Base-by-base conservation (phyloP, 2,888 invertebrate species). In the Uropetala carovei region DNA sequence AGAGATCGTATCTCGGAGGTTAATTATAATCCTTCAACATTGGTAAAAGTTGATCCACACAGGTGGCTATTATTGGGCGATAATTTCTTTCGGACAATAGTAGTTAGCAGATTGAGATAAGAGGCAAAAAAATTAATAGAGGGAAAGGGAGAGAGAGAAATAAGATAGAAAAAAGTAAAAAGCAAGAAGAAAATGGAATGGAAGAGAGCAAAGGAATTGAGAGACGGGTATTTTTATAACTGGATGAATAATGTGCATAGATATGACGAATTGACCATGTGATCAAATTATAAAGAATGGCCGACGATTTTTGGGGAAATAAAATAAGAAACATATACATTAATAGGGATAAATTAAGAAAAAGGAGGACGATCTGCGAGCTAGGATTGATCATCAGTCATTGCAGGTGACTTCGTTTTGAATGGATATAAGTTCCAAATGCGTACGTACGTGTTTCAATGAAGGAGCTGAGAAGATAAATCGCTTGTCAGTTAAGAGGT, bases 41-140 rank as follows among this genome's bases (percentile, higher is more conserved):
- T 59, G n/a, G 86, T 14, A n/a, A n/a, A 43, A 16, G 18, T 64
- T 56, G 89, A 89, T 89, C 60, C 43, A 30, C 27, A 27, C 64
- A 64, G 64, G 89, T 89, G 89, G 89, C 68, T 18, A 75, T 75
- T 75, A 75, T 22, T 18, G 59, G 18, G 14, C 64, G 64, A 64
- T 89, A 64, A 89, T 64, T 86, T 86, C 86, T 60, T 30, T 43
- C 89, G 64, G 89, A 64, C 89, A 75, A 75, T 75, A 27, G 75
- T 22, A 43, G 89, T 64, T n/a, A 43, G 18, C 30, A 86, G 60
- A 68, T 60, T 9, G 56, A 14, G 56, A n/a, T n/a, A 57, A 64
- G 43, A 18, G 10, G 56, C 18, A 57, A 83, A 83, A 83, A 43
- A 14, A 56, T 43, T 43, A 18, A 57, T 57, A 11, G 89, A 64